Percentiles rank a stretch among this genome's conserved stretches.
Conservation (phyloP, 2,797 vertebrate genomes). For the Lagorchestes hirsutus region DNA sequence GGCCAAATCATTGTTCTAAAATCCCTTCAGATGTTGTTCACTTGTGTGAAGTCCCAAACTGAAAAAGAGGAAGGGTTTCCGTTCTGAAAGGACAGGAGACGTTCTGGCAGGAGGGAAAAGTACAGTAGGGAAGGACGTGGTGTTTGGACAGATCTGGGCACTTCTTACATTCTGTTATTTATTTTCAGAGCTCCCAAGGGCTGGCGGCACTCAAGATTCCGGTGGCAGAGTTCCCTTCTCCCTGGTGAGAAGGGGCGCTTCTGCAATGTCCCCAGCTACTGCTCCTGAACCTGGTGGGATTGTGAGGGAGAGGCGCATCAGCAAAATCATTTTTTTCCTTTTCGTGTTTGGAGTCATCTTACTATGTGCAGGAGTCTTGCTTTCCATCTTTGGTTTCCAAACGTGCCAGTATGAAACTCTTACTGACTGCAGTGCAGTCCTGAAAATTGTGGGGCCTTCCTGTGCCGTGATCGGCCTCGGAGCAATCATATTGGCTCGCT, state of each 20-base stretch:
- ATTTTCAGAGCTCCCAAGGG: constrained; percentile 76
- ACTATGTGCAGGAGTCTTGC: constrained; percentile 85
- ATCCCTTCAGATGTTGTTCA: background rate
- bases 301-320: constrained; percentile 72
- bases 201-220: constrained; percentile 41
- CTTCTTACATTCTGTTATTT: constrained; percentile 69
- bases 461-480: constrained; percentile 83
- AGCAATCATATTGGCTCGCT: constrained; percentile 85
- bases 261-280: constrained; percentile 83
- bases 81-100: background rate
- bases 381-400: constrained; percentile 88
- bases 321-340: constrained; percentile 85
- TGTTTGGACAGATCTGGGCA: background rate
- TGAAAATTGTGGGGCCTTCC: constrained; percentile 85
- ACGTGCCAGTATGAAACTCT: constrained; percentile 80
- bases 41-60: background rate
- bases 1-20: constrained; percentile 15
- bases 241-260: constrained; percentile 52
- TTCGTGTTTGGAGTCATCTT: constrained; percentile 84
- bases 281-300: constrained; percentile 66
- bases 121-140: background rate
- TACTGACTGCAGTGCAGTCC: constrained; percentile 81
- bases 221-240: constrained; percentile 1
- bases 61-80: background rate
- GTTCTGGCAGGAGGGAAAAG: background rate